Conservation (phyloP, 2,888 invertebrate species). For the Hydrotaea diabolus region DNA sequence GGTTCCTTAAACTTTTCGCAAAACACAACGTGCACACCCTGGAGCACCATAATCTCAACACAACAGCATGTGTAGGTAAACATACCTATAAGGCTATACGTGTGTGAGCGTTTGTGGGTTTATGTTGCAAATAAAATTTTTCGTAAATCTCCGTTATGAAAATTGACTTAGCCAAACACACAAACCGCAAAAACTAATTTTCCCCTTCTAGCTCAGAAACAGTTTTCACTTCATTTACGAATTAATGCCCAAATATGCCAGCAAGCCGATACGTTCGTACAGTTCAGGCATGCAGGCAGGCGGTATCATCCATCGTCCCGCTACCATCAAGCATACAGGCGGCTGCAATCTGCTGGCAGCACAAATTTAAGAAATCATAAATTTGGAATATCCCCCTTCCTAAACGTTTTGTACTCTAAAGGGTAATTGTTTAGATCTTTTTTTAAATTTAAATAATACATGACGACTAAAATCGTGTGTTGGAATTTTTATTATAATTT, state of each 20-base stretch:
- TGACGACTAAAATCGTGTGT: too few species aligned
- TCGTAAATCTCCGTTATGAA: slow-evolving; percentile 52
- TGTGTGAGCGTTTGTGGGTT: slow-evolving; percentile 12
- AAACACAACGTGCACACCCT: not conserved
- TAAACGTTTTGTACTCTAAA: too few species aligned
- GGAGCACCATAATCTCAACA: too few species aligned
- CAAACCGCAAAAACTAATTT: slow-evolving; percentile 65
- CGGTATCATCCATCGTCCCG: not conserved
- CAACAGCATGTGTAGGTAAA: not conserved
- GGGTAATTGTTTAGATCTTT: too few species aligned
- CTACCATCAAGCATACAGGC: not conserved
- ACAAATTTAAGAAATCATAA: slow-evolving; percentile 34
- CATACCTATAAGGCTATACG: not conserved
- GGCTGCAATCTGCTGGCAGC: not conserved
- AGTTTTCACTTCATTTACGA: slow-evolving; percentile 56
- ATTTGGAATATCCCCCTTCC: slow-evolving; percentile 21
- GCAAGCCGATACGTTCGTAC: not conserved
- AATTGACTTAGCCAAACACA: slow-evolving; percentile 38
- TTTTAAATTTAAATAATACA: too few species aligned
- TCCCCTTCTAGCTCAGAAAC: slow-evolving; percentile 23
- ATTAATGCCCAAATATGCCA: slow-evolving; percentile 42
- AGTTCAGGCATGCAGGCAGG: not conserved
- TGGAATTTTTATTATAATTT: too few species aligned
- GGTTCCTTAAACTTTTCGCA: not conserved
- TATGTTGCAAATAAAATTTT: slow-evolving; percentile 23